Base-by-base conservation (phyloP, 2,113 vertebrate genomes). In the Semnornis frantzii region DNA sequence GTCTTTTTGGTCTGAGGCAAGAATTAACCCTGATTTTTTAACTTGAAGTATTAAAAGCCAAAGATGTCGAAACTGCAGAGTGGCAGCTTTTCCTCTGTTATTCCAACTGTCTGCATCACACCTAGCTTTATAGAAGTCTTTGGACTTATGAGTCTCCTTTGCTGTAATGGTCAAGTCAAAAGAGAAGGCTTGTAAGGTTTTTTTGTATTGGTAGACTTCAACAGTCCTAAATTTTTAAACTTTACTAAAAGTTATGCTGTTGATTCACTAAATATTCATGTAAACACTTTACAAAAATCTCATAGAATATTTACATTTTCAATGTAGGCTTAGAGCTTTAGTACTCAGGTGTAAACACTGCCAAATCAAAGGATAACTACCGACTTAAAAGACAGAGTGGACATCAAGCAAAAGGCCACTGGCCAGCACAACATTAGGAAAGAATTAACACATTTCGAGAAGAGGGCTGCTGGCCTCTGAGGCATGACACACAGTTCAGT, bases 1-100 rank as follows among this genome's bases (percentile, higher is more conserved):
- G 27, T 39, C 69, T 70, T 71, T 85, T 52, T 89, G 9, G 19
- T 85, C 82, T n/a, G 12, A 75, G 39, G 80, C 62, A 74, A 88
- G 85, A 84, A 90, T 86, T 88, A 81, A 94, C 69, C 62, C 34
- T 50, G 48, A 78, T 54, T 88, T 92, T 95, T 91, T 91, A 55
- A 52, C 65, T 25, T 83, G 66, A 90, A 84, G 65, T 55, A 30
- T 69, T 83, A 74, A 80, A 89, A 34, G 16, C 19, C 76, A 85
- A 39, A 91, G 37, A 48, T 89, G 54, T 34, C 55, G 58, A 59
- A 69, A 39, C 31, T 77, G 48, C 33, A 90, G 69, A 83, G 62
- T 70, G 46, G 24, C 39, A 58, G 15, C 30, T 79, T 93, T 76
- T 44, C 28, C 52, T 60, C 65, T 34, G 1, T 77, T 44, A 28